phyloP scores from a whole-genome alignment of 2,113 vertebrate species.

The Cyanoliseus patagonus region DNA sequence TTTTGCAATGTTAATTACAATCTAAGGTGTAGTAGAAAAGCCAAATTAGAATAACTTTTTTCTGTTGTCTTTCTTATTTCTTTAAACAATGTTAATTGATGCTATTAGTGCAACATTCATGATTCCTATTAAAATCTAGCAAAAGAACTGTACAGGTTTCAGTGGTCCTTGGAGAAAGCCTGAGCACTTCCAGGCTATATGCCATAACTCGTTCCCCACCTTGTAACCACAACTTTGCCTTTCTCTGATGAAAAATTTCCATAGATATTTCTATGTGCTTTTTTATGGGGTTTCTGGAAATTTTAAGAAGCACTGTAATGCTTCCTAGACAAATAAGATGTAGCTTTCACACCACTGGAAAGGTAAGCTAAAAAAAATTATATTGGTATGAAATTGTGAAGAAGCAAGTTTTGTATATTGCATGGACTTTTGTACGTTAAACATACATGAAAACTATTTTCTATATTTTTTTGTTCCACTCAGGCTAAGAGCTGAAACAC shows the following conservation, averaged over 20 bases:
- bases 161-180: not conserved
- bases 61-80: not conserved
- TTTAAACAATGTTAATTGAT: not conserved
- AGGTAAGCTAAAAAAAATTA: not conserved
- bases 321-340: not conserved
- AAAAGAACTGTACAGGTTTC: not conserved
- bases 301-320: not conserved
- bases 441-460: not conserved
- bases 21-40: not conserved
- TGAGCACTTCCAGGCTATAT: not conserved
- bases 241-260: not conserved
- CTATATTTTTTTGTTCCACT: not conserved
- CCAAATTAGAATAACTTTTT: not conserved
- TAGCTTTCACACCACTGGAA: not conserved
- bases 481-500: not conserved
- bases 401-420: not conserved
- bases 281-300: not conserved
- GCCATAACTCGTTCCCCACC: not conserved
- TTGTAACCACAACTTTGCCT: not conserved
- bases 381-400: not conserved
- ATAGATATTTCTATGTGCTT: not conserved
- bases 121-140: not conserved
- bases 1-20: not conserved
- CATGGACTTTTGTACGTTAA: not conserved
- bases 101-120: not conserved